phyloP scores from a whole-genome alignment of 2,113 vertebrate species.

The Siniperca chuatsi region DNA sequence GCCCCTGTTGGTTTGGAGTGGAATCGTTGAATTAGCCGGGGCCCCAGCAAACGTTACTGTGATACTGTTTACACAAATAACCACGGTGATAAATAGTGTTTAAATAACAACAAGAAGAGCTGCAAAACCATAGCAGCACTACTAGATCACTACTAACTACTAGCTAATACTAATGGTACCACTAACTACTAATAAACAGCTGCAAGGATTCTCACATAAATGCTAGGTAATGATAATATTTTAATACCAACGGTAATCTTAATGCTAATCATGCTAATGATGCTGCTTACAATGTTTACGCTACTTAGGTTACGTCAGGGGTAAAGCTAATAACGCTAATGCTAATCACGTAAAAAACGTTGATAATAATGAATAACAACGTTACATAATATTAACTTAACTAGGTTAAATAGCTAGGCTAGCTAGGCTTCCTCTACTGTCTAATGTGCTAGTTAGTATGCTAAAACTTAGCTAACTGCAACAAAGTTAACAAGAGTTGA shows the following conservation, averaged over 20 bases:
- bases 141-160: background rate
- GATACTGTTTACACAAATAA: background rate
- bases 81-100: slow-evolving; percentile 8
- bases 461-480: background rate
- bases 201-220: slow-evolving; percentile 35
- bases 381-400: background rate
- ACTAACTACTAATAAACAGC: background rate
- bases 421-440: background rate
- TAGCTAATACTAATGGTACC: background rate
- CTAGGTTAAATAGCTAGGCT: background rate
- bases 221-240: slow-evolving; percentile 58
- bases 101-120: background rate
- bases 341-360: background rate
- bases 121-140: background rate
- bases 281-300: background rate
- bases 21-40: background rate
- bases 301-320: background rate
- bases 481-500: background rate
- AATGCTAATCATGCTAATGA: slow-evolving; percentile 41
- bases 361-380: background rate
- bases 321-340: background rate
- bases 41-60: slow-evolving; percentile 10
- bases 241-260: slow-evolving; percentile 12
- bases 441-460: background rate
- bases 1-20: slow-evolving; percentile 46